phyloP scores from a whole-genome alignment of 2,888 invertebrate species.

The Griposia aprilina region DNA sequence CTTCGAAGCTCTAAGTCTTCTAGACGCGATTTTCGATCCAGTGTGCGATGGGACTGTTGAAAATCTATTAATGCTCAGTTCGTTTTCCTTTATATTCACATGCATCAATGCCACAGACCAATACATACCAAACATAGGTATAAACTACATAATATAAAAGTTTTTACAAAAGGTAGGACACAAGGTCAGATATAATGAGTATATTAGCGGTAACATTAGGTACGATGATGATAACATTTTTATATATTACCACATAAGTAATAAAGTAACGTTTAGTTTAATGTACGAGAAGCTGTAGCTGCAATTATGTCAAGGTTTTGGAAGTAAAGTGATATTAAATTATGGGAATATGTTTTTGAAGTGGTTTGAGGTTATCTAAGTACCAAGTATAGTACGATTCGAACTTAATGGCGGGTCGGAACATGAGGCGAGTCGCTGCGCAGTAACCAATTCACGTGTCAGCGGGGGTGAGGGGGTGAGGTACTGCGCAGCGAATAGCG shows the following conservation, averaged over 20 bases:
- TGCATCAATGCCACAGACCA: not conserved
- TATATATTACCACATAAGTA: conserved; percentile 50
- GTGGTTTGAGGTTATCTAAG: not conserved
- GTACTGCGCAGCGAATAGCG: no score
- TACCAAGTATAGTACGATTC: not conserved
- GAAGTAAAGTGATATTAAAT: conserved; percentile 39
- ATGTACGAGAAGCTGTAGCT: conserved; percentile 11
- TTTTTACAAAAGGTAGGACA: not conserved
- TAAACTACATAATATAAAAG: not conserved
- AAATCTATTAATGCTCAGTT: not conserved
- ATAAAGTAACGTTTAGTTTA: conserved; percentile 38
- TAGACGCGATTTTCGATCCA: no score
- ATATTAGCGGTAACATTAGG: conserved; percentile 41
- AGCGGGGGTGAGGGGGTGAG: no score
- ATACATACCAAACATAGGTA: not conserved
- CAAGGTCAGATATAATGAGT: conserved; percentile 57
- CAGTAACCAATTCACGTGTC: no score
- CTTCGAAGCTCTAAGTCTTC: no score
- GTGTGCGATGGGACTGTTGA: not conserved
- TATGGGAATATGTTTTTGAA: conserved; percentile 25
- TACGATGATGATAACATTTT: conserved; percentile 49
- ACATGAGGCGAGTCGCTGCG: no score
- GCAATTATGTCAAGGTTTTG: conserved; percentile 54
- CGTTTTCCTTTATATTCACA: not conserved
- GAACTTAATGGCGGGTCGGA: no score